A percentile compares a stretch with the other conserved stretches of the same genome.
Conservation (phyloP, 2,888 invertebrate genomes). For the Cheilosia vernalis region DNA sequence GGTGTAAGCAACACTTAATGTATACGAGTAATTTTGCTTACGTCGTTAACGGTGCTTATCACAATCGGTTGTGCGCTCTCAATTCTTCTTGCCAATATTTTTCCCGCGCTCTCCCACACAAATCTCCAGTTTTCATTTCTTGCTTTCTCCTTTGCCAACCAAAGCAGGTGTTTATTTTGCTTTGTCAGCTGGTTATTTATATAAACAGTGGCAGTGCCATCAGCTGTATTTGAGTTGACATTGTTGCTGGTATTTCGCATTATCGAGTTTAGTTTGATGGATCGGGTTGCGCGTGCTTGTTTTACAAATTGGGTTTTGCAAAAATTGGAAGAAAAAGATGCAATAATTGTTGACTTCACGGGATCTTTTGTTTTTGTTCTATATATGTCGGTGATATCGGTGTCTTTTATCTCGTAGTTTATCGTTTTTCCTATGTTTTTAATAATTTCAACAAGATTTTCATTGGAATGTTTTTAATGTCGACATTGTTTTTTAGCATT, state of each 20-base stretch:
- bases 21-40: neutral
- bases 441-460: conserved; percentile 11
- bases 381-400: conserved; percentile 11
- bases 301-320: neutral
- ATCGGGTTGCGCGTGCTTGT: no score
- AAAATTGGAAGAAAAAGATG: neutral
- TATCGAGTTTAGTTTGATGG: neutral
- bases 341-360: neutral
- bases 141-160: conserved; percentile 25
- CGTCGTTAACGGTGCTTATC: neutral
- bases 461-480: conserved; percentile 2
- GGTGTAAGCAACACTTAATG: no score
- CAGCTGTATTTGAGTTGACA: neutral
- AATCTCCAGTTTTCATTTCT: conserved; percentile 6
- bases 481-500: conserved; percentile 17
- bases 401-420: conserved; percentile 2
- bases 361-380: no score
- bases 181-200: conserved; percentile 15
- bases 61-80: conserved; percentile 5
- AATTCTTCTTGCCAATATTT: conserved; percentile 16
- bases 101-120: no score
- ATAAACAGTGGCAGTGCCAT: neutral
- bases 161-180: conserved; percentile 21
- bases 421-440: conserved; percentile 7
- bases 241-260: conserved; percentile 4